These are phyloP conservation scores for Allygus modestus DNA, from an alignment of 2,888 invertebrate species.

Conservation along the genomic window DNA sequence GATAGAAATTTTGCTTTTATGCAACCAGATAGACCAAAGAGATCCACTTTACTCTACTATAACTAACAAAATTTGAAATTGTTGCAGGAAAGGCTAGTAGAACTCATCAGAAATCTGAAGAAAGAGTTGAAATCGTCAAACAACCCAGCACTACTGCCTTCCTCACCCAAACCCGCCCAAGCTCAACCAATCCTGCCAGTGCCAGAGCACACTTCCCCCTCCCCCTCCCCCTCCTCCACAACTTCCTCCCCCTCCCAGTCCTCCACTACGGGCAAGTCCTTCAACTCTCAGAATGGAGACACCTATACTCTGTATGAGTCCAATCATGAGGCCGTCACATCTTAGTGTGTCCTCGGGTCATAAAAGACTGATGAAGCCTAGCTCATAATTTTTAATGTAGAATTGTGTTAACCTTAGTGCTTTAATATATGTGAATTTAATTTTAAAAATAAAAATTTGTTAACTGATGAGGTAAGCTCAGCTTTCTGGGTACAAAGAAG, in stretches of 20 bases:
- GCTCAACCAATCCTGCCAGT: neutral
- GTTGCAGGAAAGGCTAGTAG: constrained; percentile 48
- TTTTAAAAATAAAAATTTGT: neutral
- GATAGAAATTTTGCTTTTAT: no score
- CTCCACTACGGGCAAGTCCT: neutral
- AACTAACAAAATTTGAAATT: neutral
- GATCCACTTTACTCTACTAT: no score
- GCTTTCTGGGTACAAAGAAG: neutral
- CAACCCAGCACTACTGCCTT: neutral
- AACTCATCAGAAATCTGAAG: constrained; percentile 34
- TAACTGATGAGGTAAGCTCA: neutral
- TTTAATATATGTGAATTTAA: neutral
- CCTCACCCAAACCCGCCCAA: constrained; percentile 12
- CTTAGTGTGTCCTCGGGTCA: neutral
- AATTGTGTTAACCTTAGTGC: neutral
- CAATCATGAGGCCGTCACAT: constrained; percentile 28
- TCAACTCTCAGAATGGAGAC: constrained; percentile 20
- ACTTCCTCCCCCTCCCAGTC: neutral
- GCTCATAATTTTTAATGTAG: neutral
- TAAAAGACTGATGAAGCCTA: constrained; percentile 6
- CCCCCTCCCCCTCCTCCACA: neutral
- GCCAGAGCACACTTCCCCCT: neutral
- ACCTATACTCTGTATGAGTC: constrained; percentile 8
- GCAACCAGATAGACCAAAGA: no score
- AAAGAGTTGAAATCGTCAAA: constrained; percentile 35